Conservation (phyloP, 1,140 invertebrate genomes). For the Periplaneta americana region DNA sequence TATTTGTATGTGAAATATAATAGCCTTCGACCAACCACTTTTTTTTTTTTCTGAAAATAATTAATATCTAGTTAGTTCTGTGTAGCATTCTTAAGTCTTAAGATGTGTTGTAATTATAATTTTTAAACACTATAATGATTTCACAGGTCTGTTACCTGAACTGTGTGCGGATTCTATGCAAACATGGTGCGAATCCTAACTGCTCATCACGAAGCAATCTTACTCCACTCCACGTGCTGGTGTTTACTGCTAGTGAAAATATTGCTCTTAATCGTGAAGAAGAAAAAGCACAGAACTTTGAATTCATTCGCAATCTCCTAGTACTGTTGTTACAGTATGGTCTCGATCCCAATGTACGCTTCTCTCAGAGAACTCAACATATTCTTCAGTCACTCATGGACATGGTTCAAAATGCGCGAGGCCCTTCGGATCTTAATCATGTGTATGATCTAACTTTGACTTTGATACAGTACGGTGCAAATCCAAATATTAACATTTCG, state of each 20-base stretch:
- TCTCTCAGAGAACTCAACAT: constrained; percentile 51
- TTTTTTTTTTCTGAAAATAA: too few species aligned
- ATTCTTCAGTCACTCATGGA: constrained; percentile 61
- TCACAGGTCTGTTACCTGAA: constrained; percentile 65
- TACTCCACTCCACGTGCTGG: constrained; percentile 64
- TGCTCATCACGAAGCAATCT: constrained; percentile 63
- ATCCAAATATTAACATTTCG: constrained; percentile 50
- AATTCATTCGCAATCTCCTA: constrained; percentile 59
- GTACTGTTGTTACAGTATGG: constrained; percentile 61
- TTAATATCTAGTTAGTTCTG: too few species aligned
- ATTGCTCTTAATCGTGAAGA: constrained; percentile 53
- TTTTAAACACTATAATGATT: too few species aligned
- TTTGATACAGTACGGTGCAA: constrained; percentile 55
- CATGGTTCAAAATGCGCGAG: constrained; percentile 61
- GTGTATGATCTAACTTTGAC: constrained; percentile 62
- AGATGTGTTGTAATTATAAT: too few species aligned
- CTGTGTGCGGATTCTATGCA: constrained; percentile 60
- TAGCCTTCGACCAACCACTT: too few species aligned
- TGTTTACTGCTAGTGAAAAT: constrained; percentile 67
- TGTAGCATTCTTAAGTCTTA: too few species aligned
- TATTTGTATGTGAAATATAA: too few species aligned
- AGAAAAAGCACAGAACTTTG: constrained; percentile 57
- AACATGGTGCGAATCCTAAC: constrained; percentile 66
- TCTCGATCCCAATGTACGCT: constrained; percentile 54
- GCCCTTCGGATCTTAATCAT: constrained; percentile 56